Percentiles rank a stretch among this genome's conserved stretches.
Conservation (phyloP, 2,888 invertebrate genomes). For the Eupithecia inturbata region DNA sequence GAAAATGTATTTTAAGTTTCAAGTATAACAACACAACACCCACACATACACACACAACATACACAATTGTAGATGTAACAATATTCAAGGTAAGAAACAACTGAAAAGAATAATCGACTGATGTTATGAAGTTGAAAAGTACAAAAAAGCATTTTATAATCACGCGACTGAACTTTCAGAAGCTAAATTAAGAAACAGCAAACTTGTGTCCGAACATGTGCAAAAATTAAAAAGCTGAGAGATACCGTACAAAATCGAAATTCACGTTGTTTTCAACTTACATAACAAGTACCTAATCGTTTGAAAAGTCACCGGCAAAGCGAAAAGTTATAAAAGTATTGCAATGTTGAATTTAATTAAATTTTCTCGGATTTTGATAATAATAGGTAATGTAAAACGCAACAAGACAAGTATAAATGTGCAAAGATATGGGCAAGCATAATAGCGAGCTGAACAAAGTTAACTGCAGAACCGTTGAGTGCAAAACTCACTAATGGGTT, state of each 20-base stretch:
- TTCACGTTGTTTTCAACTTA: not conserved
- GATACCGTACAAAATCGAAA: not conserved
- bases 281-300: not conserved
- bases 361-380: not conserved
- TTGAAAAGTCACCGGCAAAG: not conserved
- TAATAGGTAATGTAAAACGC: not conserved
- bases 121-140: not conserved
- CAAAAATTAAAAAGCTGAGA: not conserved
- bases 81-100: not conserved
- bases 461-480: conserved; percentile 66
- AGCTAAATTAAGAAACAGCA: not conserved
- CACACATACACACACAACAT: too few relatives aligned
- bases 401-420: not conserved
- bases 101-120: not conserved
- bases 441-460: conserved; percentile 50
- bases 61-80: not conserved
- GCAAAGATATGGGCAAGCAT: conserved; percentile 19
- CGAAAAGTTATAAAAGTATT: not conserved
- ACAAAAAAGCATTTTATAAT: not conserved
- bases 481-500: conserved; percentile 59
- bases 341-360: not conserved
- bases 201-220: not conserved
- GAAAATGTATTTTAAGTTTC: not conserved
- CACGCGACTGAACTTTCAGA: not conserved
- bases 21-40: too few relatives aligned